These are phyloP conservation scores for Gadopsis marmoratus DNA, from an alignment of 2,797 vertebrate species.

Conservation along the genomic window DNA sequence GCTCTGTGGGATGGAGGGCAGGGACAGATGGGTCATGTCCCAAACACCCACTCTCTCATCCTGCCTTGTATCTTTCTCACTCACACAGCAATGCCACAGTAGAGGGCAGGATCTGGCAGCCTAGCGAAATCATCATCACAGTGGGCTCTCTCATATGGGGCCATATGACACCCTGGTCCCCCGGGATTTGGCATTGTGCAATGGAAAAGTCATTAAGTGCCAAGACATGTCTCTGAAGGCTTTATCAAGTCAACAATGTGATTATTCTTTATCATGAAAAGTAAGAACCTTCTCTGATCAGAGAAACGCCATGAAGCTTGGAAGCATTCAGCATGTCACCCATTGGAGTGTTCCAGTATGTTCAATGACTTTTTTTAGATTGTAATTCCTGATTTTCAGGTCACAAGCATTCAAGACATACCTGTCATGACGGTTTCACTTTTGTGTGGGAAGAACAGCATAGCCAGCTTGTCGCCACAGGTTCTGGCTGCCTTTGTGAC, in stretches of 20 bases:
- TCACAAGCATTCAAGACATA: constrained; percentile 55
- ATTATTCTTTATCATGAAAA: constrained; percentile 21
- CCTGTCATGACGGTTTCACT: constrained; percentile 58
- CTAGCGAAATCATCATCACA: constrained; percentile 51
- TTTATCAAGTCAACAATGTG: constrained; percentile 33
- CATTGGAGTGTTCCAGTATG: not conserved
- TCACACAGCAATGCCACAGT: constrained; percentile 35
- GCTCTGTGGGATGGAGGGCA: constrained; percentile 68
- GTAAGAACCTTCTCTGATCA: not conserved
- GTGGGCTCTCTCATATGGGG: constrained; percentile 41
- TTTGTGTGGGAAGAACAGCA: constrained; percentile 27
- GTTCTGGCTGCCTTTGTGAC: constrained; percentile 61
- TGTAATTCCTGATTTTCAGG: constrained; percentile 69
- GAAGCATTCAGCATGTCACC: constrained; percentile 7
- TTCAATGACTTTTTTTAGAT: constrained; percentile 57
- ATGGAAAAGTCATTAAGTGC: constrained; percentile 46
- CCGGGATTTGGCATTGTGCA: constrained; percentile 51
- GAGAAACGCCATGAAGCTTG: not conserved
- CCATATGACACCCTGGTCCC: constrained; percentile 54
- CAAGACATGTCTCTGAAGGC: constrained; percentile 8
- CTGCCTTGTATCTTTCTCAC: constrained; percentile 39
- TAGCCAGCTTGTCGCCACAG: constrained; percentile 22
- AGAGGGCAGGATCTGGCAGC: constrained; percentile 61
- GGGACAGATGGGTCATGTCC: constrained; percentile 74
- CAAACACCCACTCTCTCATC: constrained; percentile 54